phyloP scores from a whole-genome alignment of 2,888 invertebrate genomes.

The Ariolimax columbianus region DNA sequence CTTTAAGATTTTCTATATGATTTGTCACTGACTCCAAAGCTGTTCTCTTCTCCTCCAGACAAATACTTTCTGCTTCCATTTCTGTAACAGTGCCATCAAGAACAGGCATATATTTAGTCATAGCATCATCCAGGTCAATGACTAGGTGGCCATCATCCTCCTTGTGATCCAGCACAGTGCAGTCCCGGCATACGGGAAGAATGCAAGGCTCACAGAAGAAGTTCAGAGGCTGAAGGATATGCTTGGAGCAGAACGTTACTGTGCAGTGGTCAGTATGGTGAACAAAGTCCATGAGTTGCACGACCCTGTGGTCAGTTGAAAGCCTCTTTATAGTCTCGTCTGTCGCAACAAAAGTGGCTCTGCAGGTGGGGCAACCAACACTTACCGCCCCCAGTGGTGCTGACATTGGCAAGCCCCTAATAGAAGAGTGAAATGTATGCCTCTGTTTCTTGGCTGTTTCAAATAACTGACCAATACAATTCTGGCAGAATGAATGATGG shows the following conservation, averaged over 20 bases:
- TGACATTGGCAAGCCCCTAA: constrained; percentile 31
- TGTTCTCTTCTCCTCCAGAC: constrained; percentile 61
- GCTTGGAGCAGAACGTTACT: constrained; percentile 69
- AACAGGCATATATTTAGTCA: constrained; percentile 66
- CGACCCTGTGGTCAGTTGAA: constrained; percentile 68
- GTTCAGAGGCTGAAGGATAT: constrained; percentile 68
- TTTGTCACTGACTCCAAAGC: constrained; percentile 61
- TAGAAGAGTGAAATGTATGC: constrained; percentile 57
- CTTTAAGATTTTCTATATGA: constrained; percentile 57
- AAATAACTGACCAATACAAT: constrained; percentile 62
- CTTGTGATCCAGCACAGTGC: constrained; percentile 71
- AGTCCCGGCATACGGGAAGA: constrained; percentile 68
- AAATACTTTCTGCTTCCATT: constrained; percentile 63
- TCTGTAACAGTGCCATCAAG: constrained; percentile 64
- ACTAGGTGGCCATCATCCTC: constrained; percentile 65
- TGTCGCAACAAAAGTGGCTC: constrained; percentile 64
- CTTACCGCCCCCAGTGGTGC: constrained; percentile 63
- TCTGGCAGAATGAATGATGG: constrained; percentile 70
- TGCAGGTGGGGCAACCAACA: constrained; percentile 68
- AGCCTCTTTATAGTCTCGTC: constrained; percentile 66
- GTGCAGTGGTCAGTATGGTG: constrained; percentile 68
- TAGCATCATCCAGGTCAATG: constrained; percentile 67
- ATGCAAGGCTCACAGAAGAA: constrained; percentile 74
- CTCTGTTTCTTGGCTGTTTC: constrained; percentile 64
- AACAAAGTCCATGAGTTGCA: constrained; percentile 73